Evolutionary conservation across 2,113 vertebrate genomes (phyloP).

Genomic region (Andinoacara biseriatus): DNA sequence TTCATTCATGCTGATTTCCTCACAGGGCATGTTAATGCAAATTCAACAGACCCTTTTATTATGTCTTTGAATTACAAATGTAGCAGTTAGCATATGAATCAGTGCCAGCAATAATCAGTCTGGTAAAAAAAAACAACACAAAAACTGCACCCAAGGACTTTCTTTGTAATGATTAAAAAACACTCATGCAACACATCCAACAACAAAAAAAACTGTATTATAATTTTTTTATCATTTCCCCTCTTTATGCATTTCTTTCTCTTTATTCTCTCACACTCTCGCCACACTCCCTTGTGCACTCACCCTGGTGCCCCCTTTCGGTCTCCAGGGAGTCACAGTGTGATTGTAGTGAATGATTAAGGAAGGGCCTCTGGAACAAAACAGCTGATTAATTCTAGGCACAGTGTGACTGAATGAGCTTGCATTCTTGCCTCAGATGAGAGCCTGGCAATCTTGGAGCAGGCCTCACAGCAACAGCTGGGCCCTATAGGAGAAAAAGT

Average conservation of each 20-base stretch:
- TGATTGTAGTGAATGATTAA: slow-evolving; percentile 48
- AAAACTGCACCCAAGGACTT: slow-evolving; percentile 6
- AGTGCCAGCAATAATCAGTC: not conserved
- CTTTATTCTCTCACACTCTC: slow-evolving; percentile 3
- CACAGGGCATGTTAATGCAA: not conserved
- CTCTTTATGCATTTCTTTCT: slow-evolving; percentile 5
- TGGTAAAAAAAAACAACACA: not conserved
- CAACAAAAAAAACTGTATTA: not conserved
- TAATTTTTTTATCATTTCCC: not conserved
- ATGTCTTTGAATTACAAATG: slow-evolving; percentile 8
- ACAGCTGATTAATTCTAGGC: slow-evolving; percentile 60
- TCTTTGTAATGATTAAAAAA: slow-evolving; percentile 7
- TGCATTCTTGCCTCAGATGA: slow-evolving; percentile 9
- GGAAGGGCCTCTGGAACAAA: slow-evolving; percentile 51
- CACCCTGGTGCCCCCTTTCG: not conserved
- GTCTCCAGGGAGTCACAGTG: slow-evolving; percentile 40
- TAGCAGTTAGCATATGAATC: slow-evolving; percentile 33
- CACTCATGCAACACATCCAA: not conserved
- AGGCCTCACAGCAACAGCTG: slow-evolving; percentile 40
- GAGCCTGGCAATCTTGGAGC: slow-evolving; percentile 8
- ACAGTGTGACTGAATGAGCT: slow-evolving; percentile 49
- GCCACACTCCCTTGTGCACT: not conserved
- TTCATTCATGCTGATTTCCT: not conserved
- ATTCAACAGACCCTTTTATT: slow-evolving; percentile 14
- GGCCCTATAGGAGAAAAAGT: not conserved